Evolutionary conservation across 2,888 invertebrate species (phyloP).

Genomic region (Tenthredo mesomela): DNA sequence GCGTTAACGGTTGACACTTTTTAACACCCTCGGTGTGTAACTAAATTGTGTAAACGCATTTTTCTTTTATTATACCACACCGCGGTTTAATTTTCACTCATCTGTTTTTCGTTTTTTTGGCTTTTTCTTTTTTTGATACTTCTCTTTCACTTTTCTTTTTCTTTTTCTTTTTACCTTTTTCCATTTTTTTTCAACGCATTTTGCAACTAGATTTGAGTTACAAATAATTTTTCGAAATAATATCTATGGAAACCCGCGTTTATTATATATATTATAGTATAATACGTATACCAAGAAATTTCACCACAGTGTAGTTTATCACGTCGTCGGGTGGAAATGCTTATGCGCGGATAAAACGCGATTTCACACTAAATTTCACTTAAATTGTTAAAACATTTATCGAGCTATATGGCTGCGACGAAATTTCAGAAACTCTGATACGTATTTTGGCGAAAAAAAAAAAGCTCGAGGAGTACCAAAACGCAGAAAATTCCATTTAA

Average conservation of each 20-base stretch:
- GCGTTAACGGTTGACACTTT: slow-evolving; percentile 48
- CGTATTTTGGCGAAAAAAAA: not conserved
- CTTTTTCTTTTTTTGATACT: not conserved
- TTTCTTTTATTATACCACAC: not conserved
- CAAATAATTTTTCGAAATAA: not conserved
- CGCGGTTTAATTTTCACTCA: slow-evolving; percentile 20
- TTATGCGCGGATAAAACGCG: not conserved
- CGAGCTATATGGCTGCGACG: not conserved
- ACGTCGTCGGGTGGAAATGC: not conserved
- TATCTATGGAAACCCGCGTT: not conserved
- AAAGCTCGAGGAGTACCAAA: not conserved
- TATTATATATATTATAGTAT: too few species aligned
- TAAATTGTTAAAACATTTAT: not conserved
- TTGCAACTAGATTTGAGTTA: not conserved
- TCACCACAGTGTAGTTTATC: too few species aligned
- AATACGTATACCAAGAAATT: too few species aligned
- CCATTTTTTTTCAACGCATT: not conserved
- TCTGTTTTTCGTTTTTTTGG: not conserved
- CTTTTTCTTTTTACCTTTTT: not conserved
- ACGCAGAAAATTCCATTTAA: not conserved
- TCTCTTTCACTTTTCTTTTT: not conserved
- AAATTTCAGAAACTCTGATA: not conserved
- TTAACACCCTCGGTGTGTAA: slow-evolving; percentile 5
- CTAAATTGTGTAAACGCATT: slow-evolving; percentile 17
- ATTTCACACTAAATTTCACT: not conserved